Percentiles rank a stretch among this genome's conserved stretches.
These are phyloP conservation scores for Gambelia wislizenii DNA, from an alignment of 2,797 vertebrate genomes.

Conservation along the genomic window DNA sequence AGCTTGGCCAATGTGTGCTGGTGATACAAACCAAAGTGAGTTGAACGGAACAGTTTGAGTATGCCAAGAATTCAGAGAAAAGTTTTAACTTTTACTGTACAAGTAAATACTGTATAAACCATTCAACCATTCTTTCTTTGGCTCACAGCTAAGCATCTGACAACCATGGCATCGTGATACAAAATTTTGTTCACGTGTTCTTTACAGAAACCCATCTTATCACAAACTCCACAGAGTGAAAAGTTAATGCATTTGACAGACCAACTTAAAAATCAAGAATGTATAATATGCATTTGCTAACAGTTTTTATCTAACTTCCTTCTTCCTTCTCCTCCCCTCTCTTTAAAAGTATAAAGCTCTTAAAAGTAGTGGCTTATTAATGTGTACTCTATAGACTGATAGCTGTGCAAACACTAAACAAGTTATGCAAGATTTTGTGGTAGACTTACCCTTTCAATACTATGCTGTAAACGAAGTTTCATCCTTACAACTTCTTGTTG, in stretches of 20 bases:
- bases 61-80: background rate
- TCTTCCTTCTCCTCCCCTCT: background rate
- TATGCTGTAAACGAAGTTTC: conserved; percentile 97
- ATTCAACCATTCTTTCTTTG: background rate
- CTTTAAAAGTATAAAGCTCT: conserved; percentile 5
- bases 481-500: conserved; percentile 97
- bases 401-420: background rate
- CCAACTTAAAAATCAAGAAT: background rate
- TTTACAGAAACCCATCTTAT: background rate
- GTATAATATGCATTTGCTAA: background rate
- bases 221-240: background rate
- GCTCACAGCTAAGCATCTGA: background rate
- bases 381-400: background rate
- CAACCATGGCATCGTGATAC: background rate
- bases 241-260: background rate
- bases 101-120: background rate
- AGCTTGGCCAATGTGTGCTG: background rate
- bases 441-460: conserved; percentile 92
- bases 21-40: background rate
- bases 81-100: background rate
- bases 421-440: background rate
- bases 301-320: background rate
- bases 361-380: background rate
- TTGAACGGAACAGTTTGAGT: background rate
- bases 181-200: background rate